Evolutionary conservation across 2,113 vertebrate genomes (phyloP), one percentile per base, ranked within the genome.

Genomic region (Dipodomys ordii): DNA sequence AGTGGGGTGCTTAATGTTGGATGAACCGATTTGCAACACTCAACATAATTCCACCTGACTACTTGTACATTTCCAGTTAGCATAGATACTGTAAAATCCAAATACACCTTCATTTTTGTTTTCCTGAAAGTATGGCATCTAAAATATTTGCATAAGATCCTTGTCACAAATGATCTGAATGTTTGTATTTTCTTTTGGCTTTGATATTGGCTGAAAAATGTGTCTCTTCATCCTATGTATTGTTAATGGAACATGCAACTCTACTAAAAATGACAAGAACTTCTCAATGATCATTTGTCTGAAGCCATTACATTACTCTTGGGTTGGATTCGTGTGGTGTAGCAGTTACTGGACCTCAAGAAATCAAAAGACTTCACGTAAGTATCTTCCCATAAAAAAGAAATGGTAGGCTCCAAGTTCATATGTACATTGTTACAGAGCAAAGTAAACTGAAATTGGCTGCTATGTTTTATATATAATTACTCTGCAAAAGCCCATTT

Each of bases 391-490:
- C 95, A 49, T 25, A 39, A 71, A 94, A 96, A 84, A 97, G 92
- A 98, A 96, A 97, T 95, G 93, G 93, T 97, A 95, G 57, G 96
- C 94, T 97, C 96, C 96, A 97, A 97, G 92, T 97, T 96, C 97
- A 93, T 98, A 98, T 98, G 97, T 97, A 97, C 93, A 71, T 97
- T 97, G 97, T 98, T 96, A 97, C 96, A 97, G 92, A 95, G 96
- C 98, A 98, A 97, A 98, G 78, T 85, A 96, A 98, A 93, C 96
- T 94, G 96, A 97, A 98, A 98, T 96, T 98, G 97, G 98, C 98
- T 98, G 98, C 98, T 98, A 98, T 97, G 97, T 98, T 98, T 97
- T 98, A 96, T 97, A 96, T 97, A 94, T 97, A 97, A 94, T 98
- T 96, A 96, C 96, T 98, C 98, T 98, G 97, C 96, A 97, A 98